Evolutionary conservation across 2,797 vertebrate species (phyloP), one percentile per base, ranked within the genome.

Genomic region (Buceros bicornis): DNA sequence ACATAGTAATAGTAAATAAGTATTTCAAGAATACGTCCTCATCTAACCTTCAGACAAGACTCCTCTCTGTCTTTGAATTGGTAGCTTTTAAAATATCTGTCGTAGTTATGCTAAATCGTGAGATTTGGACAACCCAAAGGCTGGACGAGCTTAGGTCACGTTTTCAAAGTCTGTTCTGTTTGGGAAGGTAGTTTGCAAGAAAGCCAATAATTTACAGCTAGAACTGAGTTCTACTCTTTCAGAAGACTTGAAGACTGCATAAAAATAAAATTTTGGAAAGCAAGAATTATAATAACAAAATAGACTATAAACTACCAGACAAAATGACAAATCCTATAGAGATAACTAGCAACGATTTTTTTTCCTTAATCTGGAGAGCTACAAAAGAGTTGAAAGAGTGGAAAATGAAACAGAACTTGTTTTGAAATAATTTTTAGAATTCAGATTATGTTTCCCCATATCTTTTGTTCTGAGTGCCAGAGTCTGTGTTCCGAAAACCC

Each of bases 401-500:
- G 18, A 83, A 92, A 86, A 91, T 45, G 4, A 79, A 92, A 28
- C 21, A 80, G 54, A 57, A 51, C 29, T 50, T 64, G 22, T 57
- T 92, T 87, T 56, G 53, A 58, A 88, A 84, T 82, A 25, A 19
- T 78, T 81, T 89, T 82, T 16, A 13, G n/a, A 87, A 89, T 89
- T 82, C 45, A 77, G 12, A 45, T 73, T 84, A 45, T 69, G 26
- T 78, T 91, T 91, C 21, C 25, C 20, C 11, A 3, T 77, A 45
- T 89, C 64, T 79, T 88, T 95, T 96, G 57, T 89, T 61, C 21
- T 72, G 33, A 45, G 62, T 88, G 33, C 56, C 85, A 95, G 58
- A 64, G 26, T 60, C 56, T 53, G 60, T 84, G 19, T 69, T 47
- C 45, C 87, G n/a, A 96, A 95, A 82, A 80, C 33, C 58, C 65